Base-by-base conservation (phyloP, 2,888 invertebrate species). In the Drosophila ustulata region DNA sequence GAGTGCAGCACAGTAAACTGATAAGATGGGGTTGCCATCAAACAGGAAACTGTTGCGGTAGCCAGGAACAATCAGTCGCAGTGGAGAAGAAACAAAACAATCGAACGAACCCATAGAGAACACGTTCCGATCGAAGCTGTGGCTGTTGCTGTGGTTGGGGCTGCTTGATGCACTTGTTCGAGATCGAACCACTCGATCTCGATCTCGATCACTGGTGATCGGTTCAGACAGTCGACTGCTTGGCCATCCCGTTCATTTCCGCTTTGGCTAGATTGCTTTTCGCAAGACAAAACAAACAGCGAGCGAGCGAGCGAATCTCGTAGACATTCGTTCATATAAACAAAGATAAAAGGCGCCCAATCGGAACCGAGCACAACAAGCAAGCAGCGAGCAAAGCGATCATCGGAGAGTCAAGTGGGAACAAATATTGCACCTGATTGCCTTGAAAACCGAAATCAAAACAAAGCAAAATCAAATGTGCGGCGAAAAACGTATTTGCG, bases 361-460 rank as follows among this genome's bases (percentile, higher is more conserved):
- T 87, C 89, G 83, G 89, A 83, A 89, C 89, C 59, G 66, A 71
- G 45, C 43, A 43, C 23, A 23, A 4, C 47, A 46, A 43, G 45
- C 41, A 3, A 43, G 43, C 41, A 18, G n/a, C 32, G 32, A 11
- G 32, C 56, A 37, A 57, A 39, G 25, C 67, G 59, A 73, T 66
- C 57, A 72, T 63, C 78, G 62, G 43, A 11, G 37, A 47, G 61
- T 62, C 61, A 63, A 59, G 56, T 59, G 63, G 68, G 71, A 77
- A 70, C 39, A 79, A 69, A 74, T 81, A 75, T 87, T 83, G 75
- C 85, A 85, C 85, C 89, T 85, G 88, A 85, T 85, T 87, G 88
- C 85, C 85, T 85, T 85, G 85, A 85, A 88, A 80, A 64, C 67
- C 70, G 46, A 82, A 79, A 80, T 67, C 73, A 80, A 80, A 87